Evolutionary conservation across 92 coral and sea anemone species (phyloP).

Genomic region (Phenganax marumi): DNA sequence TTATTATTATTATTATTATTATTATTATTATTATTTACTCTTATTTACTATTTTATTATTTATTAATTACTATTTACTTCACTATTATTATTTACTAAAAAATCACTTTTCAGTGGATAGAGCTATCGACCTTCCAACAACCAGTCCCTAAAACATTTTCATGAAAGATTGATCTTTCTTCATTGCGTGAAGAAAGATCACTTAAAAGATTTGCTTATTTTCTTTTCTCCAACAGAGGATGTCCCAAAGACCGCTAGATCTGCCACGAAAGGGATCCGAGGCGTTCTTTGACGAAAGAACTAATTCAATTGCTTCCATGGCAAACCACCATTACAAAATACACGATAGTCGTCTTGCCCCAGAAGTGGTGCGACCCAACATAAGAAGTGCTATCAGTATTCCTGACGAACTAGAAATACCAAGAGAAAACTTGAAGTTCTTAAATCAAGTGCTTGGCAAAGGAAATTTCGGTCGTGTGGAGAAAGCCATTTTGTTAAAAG

Average conservation of each 20-base stretch:
- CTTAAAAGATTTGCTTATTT: not conserved
- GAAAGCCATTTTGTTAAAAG: slow-evolving; percentile 18
- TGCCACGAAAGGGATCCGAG: not conserved
- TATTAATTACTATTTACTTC: too few relatives aligned
- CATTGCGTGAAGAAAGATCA: not conserved
- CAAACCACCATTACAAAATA: slow-evolving; percentile 31
- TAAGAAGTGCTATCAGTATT: slow-evolving; percentile 5
- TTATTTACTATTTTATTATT: too few relatives aligned
- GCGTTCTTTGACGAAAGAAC: not conserved
- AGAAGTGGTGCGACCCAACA: not conserved
- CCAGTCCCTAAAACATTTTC: too few relatives aligned
- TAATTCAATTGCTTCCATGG: slow-evolving; percentile 15
- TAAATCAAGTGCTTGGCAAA: slow-evolving; percentile 20
- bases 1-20: too few relatives aligned
- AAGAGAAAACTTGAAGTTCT: slow-evolving; percentile 22
- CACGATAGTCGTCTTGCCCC: slow-evolving; percentile 5
- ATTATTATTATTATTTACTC: too few relatives aligned
- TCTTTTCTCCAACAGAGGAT: slow-evolving; percentile 15
- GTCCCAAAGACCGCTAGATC: slow-evolving; percentile 10
- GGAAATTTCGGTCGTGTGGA: slow-evolving; percentile 34
- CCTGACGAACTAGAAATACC: slow-evolving; percentile 19
- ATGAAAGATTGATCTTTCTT: not conserved
- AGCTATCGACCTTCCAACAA: too few relatives aligned
- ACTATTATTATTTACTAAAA: too few relatives aligned
- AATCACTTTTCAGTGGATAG: too few relatives aligned